Base-by-base conservation (phyloP, 2,888 invertebrate genomes). In the Augochlorella aurata region DNA sequence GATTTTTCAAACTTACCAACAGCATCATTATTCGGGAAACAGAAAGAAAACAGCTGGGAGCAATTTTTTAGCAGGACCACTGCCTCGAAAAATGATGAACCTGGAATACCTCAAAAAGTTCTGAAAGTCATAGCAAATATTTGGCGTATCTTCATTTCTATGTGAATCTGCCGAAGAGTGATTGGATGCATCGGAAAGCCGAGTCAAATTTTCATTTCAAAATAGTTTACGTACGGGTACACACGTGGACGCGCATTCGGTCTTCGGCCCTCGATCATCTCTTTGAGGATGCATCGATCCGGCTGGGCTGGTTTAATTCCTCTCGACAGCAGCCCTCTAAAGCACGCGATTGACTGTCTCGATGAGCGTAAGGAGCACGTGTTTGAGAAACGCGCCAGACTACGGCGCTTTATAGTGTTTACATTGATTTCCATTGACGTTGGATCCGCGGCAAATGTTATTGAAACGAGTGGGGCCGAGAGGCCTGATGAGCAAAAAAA, bases 381-480 rank as follows among this genome's bases (percentile, higher is more conserved):
- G 79, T 85, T 85, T 85, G 50, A 75, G 38, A 29, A 74, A 74
- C 49, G 54, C 78, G 79, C 66, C 78, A 50, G 63, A 52, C n/a
- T 16, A 54, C 52, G 54, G 67, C 58, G 85, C 71, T 88, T 88
- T 89, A 87, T 83, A 83, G 81, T 88, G 89, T 90, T 90, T 89
- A 87, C 87, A 87, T 81, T 87, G 87, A 85, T 86, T 84, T 87
- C 85, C 85, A 81, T 70, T 76, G 82, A 81, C 83, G 86, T 87
- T 86, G 80, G 85, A 82, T 80, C 75, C 65, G 77, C 50, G 71
- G 82, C 83, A 90, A 89, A 89, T 89, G 88, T 89, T 89, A 90
- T 88, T 77, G 80, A 72, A 86, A 72, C 77, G 68, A 74, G 67
- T 61, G 72, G 16, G 29, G 44, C 44, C 18, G 38, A 12, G 65